Evolutionary conservation across 2,797 vertebrate species (phyloP).

Genomic region (Threskiornis aethiopicus): DNA sequence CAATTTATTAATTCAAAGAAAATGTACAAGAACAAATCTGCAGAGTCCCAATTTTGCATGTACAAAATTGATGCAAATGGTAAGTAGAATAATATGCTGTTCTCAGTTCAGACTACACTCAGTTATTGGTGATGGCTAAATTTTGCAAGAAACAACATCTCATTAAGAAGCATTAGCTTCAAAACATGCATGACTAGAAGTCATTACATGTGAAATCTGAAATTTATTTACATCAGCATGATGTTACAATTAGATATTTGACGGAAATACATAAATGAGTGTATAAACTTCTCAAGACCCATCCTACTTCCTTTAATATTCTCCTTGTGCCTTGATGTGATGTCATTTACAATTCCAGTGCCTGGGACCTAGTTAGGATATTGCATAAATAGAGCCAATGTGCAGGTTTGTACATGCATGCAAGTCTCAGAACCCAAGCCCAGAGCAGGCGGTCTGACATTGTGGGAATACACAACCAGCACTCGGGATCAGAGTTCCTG

Average conservation of each 20-base stretch:
- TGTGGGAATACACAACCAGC: background rate
- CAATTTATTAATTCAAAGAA: background rate
- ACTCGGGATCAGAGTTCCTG: background rate
- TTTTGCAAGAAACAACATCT: background rate
- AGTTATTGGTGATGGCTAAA: background rate
- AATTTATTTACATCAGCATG: background rate
- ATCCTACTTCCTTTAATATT: background rate
- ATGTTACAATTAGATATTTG: background rate
- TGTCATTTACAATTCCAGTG: background rate
- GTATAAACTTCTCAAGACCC: background rate
- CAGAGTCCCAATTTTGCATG: background rate
- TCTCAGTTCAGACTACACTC: background rate
- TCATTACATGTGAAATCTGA: background rate
- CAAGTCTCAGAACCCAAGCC: background rate
- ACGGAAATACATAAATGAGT: background rate
- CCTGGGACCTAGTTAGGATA: background rate
- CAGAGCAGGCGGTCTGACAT: background rate
- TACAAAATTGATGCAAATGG: background rate
- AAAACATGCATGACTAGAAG: background rate
- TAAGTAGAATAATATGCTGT: background rate
- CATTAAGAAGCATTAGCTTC: background rate
- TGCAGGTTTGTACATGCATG: background rate
- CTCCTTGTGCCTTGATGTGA: background rate
- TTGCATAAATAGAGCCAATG: background rate
- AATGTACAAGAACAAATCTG: background rate